Percentiles rank a stretch among this genome's conserved stretches.
phyloP scores from a whole-genome alignment of 2,113 vertebrate genomes.

The Electrona antarctica region DNA sequence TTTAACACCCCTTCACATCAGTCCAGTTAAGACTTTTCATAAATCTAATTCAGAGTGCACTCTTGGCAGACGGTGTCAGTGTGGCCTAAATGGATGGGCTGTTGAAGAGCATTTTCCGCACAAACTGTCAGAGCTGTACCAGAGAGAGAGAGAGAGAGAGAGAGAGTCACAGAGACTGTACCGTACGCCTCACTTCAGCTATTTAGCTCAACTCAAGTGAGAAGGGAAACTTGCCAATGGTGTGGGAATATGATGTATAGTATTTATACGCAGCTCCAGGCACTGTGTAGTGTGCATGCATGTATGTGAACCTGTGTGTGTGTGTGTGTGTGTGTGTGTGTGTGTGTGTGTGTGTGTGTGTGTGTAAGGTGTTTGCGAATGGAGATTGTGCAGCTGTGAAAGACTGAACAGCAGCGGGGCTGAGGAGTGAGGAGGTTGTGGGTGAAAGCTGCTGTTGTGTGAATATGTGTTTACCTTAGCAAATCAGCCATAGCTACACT shows the following conservation, averaged over 20 bases:
- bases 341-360: constrained; percentile 3
- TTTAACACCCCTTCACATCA: constrained; percentile 45
- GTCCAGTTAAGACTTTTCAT: constrained; percentile 52
- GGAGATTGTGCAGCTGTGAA: constrained; percentile 74
- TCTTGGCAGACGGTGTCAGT: constrained; percentile 6
- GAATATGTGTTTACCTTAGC: constrained; percentile 68
- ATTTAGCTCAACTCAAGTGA: constrained; percentile 69
- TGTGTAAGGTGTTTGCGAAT: constrained; percentile 60
- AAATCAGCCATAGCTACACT: constrained; percentile 69
- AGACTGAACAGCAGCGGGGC: constrained; percentile 46
- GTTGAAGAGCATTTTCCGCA: constrained; percentile 24
- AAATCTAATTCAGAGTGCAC: constrained; percentile 59
- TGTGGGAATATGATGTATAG: constrained; percentile 71
- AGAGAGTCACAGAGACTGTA: constrained; percentile 20
- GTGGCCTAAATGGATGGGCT: constrained; percentile 28
- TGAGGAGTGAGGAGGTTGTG: constrained; percentile 36
- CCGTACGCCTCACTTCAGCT: constrained; percentile 62
- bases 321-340: constrained; percentile 10
- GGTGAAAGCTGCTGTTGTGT: constrained; percentile 74
- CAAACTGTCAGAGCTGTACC: constrained; percentile 67
- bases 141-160: constrained; percentile 38
- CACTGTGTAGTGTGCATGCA: constrained; percentile 23
- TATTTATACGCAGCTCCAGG: constrained; percentile 64
- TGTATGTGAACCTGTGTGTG: background rate
- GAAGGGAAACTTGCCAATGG: constrained; percentile 56